phyloP scores from a whole-genome alignment of 2,888 invertebrate species.

The Carterocephalus palaemon region DNA sequence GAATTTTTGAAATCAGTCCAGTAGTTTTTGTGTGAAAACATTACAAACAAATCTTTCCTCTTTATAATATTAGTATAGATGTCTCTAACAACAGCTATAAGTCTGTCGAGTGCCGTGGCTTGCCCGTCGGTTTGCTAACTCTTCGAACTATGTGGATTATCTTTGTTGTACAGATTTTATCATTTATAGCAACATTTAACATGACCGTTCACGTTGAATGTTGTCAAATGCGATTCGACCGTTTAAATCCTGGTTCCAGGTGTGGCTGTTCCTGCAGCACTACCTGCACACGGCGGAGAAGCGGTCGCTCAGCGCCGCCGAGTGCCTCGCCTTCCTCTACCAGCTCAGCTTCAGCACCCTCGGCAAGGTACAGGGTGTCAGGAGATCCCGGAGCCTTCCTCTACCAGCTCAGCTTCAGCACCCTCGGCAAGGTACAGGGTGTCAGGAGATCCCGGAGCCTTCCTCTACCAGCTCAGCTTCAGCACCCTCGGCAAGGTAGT shows the following conservation, averaged over 20 bases:
- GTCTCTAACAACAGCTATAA: too few relatives aligned
- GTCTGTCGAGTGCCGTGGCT: too few relatives aligned
- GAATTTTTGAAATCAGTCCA: too few relatives aligned
- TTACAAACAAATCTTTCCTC: too few relatives aligned
- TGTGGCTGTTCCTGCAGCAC: slow-evolving; percentile 98
- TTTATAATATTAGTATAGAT: too few relatives aligned
- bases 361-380: slow-evolving; percentile 83
- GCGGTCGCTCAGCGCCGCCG: slow-evolving; percentile 90
- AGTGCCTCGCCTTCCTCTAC: slow-evolving; percentile 96
- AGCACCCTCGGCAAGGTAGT: slow-evolving; percentile 92
- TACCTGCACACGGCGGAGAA: slow-evolving; percentile 95
- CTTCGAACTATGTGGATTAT: background rate
- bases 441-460: too few relatives aligned
- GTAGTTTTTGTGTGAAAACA: too few relatives aligned
- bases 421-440: slow-evolving; percentile 86
- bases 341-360: slow-evolving; percentile 96
- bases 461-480: slow-evolving; percentile 97
- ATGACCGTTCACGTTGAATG: too few relatives aligned
- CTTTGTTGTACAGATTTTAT: too few relatives aligned
- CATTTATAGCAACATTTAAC: too few relatives aligned
- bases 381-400: too few relatives aligned
- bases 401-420: slow-evolving; percentile 97
- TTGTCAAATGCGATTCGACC: background rate
- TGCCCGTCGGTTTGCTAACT: too few relatives aligned
- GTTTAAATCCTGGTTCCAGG: slow-evolving; percentile 45